Percentiles rank a stretch among this genome's conserved stretches.
Evolutionary conservation across 2,888 invertebrate genomes (phyloP).

Genomic region (Malthinus seriepunctatus): DNA sequence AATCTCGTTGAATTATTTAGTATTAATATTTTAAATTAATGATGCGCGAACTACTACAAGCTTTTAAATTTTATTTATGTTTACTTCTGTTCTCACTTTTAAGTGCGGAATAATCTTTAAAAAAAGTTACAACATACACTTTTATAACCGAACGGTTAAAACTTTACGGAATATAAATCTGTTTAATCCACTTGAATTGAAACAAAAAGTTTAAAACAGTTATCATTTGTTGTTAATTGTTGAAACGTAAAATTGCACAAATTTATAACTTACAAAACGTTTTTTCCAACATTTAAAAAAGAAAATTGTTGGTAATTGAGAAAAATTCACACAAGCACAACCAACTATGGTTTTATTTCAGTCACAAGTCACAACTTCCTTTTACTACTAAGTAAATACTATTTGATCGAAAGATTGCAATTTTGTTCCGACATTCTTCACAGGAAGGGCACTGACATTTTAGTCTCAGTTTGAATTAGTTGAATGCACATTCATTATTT

Average conservation of each 20-base stretch:
- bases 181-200: no score
- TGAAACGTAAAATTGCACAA: slow-evolving; percentile 6
- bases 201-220: not conserved
- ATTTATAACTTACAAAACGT: not conserved
- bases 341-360: not conserved
- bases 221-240: slow-evolving; percentile 2
- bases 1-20: no score
- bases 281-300: not conserved
- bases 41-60: not conserved
- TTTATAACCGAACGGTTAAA: not conserved
- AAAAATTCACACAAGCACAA: slow-evolving; percentile 1
- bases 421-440: slow-evolving; percentile 8
- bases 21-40: no score
- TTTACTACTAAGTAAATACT: no score
- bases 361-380: no score
- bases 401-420: no score
- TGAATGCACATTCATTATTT: slow-evolving; percentile 3
- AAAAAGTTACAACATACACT: not conserved
- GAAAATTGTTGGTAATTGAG: not conserved
- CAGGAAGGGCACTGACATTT: slow-evolving; percentile 24
- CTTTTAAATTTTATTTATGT: not conserved
- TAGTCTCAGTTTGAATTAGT: not conserved
- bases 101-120: not conserved
- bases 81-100: not conserved
- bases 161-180: not conserved